These are phyloP conservation scores for Drosophila suboccidentalis DNA, from an alignment of 2,888 invertebrate genomes.

Conservation along the genomic window DNA sequence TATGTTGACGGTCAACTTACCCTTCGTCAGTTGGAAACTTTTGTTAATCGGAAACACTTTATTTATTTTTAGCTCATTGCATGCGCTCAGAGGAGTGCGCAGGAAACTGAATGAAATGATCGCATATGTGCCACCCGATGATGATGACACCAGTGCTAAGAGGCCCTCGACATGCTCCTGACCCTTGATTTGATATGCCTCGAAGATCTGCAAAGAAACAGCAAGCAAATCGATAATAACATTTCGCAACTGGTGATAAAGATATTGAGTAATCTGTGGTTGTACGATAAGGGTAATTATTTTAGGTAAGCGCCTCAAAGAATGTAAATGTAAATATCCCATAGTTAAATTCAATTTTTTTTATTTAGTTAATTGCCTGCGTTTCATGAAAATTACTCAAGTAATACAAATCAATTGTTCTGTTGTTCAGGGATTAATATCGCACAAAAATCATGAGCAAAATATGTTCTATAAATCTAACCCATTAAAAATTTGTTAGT, in stretches of 20 bases:
- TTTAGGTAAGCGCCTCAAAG: neutral
- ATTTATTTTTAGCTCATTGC: slow-evolving; percentile 92
- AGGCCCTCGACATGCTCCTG: slow-evolving; percentile 83
- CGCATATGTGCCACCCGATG: slow-evolving; percentile 83
- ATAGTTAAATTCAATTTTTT: neutral
- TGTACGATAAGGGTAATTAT: neutral
- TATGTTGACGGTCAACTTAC: slow-evolving; percentile 75
- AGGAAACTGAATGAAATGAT: slow-evolving; percentile 82
- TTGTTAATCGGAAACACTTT: slow-evolving; percentile 92
- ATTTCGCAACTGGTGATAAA: neutral
- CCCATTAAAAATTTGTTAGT: too few relatives aligned
- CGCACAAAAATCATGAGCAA: too few relatives aligned
- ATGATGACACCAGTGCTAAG: slow-evolving; percentile 82
- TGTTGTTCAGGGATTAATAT: too few relatives aligned
- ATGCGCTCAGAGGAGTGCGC: slow-evolving; percentile 88
- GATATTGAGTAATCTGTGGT: neutral
- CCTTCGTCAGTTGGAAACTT: slow-evolving; percentile 92
- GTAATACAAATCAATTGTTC: too few relatives aligned
- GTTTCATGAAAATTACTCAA: too few relatives aligned
- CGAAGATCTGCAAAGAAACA: slow-evolving; percentile 76
- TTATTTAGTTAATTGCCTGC: neutral
- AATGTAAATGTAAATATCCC: neutral
- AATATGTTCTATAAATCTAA: too few relatives aligned
- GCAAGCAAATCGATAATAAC: neutral
- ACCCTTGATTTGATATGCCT: slow-evolving; percentile 84